phyloP scores from a whole-genome alignment of 2,113 vertebrate species.

The Nyctibius bracteatus region DNA sequence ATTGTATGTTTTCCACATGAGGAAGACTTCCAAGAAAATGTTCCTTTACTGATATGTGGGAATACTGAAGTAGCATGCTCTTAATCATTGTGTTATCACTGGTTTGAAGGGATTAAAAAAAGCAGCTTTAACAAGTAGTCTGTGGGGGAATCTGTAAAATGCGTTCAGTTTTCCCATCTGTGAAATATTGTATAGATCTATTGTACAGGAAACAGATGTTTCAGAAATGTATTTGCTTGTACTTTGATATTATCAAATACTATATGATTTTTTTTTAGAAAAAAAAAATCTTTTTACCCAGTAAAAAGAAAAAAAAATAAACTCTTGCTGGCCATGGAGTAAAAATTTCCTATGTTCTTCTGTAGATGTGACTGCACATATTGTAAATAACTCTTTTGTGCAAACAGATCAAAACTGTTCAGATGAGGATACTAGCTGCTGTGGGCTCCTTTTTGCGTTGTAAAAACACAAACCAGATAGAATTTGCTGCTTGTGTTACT shows the following conservation, averaged over 20 bases:
- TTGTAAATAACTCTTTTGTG: constrained; percentile 57
- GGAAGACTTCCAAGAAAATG: constrained; percentile 1
- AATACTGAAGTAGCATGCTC: constrained; percentile 31
- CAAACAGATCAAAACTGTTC: constrained; percentile 15
- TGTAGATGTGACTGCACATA: constrained; percentile 58
- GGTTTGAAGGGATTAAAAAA: constrained; percentile 27
- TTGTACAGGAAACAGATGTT: constrained; percentile 61
- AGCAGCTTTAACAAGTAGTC: constrained; percentile 57
- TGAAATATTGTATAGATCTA: constrained; percentile 65
- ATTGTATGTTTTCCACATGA: not conserved
- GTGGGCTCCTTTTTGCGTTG: not conserved
- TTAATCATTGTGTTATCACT: constrained; percentile 27
- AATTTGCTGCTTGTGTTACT: not conserved
- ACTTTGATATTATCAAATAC: constrained; percentile 62
- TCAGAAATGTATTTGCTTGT: constrained; percentile 64
- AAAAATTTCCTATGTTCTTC: constrained; percentile 61
- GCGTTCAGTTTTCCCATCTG: constrained; percentile 34
- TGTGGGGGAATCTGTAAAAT: constrained; percentile 18
- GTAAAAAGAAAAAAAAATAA: constrained; percentile 56
- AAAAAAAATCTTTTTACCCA: constrained; percentile 36
- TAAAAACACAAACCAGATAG: not conserved
- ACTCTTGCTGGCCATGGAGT: constrained; percentile 64
- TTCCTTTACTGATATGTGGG: constrained; percentile 3
- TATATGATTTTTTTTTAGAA: constrained; percentile 24
- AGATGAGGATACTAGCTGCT: not conserved